phyloP scores from a whole-genome alignment of 2,113 vertebrate genomes.

The Crocuta crocuta region DNA sequence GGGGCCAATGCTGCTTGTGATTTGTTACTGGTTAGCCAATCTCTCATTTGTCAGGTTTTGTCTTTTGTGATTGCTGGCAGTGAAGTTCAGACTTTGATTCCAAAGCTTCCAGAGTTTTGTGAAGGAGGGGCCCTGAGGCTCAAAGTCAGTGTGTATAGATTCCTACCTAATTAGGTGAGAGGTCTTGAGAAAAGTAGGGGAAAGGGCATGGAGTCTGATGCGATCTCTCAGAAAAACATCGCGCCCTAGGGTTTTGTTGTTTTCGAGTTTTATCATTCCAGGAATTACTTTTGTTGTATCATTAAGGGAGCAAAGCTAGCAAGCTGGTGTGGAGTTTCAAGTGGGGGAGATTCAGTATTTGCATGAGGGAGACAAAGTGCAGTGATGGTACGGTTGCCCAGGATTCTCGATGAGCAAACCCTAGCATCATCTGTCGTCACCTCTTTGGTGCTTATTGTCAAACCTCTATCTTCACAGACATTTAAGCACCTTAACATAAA shows the following conservation, averaged over 20 bases:
- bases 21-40: neutral
- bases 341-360: neutral
- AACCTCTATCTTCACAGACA: neutral
- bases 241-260: neutral
- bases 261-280: fast-evolving
- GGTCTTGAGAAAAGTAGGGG: slow-evolving; percentile 12
- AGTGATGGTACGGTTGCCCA: neutral
- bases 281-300: neutral
- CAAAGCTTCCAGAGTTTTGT: neutral
- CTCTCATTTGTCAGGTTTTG: neutral
- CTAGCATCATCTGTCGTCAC: fast-evolving
- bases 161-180: slow-evolving; percentile 40
- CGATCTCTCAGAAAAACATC: neutral
- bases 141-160: neutral
- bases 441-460: neutral
- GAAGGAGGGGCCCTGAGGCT: neutral
- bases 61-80: neutral
- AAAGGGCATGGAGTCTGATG: slow-evolving; percentile 37
- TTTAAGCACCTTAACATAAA: neutral
- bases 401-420: neutral
- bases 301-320: neutral
- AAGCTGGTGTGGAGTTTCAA: neutral
- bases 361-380: neutral
- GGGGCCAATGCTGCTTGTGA: neutral
- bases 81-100: slow-evolving; percentile 26